Conservation (phyloP, 2,797 vertebrate species). For the Phalanger gymnotis region DNA sequence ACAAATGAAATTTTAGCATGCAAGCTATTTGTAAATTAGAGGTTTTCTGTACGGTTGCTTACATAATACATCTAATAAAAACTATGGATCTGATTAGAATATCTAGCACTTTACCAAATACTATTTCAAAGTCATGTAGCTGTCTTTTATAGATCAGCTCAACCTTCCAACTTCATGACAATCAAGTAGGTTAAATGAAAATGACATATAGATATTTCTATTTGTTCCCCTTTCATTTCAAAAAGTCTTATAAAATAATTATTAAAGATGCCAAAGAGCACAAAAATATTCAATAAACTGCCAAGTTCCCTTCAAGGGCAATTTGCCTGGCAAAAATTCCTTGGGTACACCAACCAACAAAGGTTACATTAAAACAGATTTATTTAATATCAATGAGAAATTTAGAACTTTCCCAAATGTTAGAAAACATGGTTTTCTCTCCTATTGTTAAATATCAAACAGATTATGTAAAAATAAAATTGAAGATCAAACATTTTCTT, state of each 20-base stretch:
- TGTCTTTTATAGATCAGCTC: conserved; percentile 44
- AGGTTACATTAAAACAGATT: conserved; percentile 23
- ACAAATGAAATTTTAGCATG: not conserved
- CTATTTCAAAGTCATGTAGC: not conserved
- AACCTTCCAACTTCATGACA: conserved; percentile 25
- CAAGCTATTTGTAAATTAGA: not conserved
- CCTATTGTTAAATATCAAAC: conserved; percentile 31
- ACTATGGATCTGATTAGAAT: not conserved
- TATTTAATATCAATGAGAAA: conserved; percentile 42
- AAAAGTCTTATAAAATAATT: conserved; percentile 67
- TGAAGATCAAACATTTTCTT: not conserved
- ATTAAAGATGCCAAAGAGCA: conserved; percentile 35
- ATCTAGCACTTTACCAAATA: not conserved
- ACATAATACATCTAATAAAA: not conserved
- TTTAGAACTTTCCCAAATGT: conserved; percentile 51
- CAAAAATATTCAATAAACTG: conserved; percentile 36
- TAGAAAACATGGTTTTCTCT: not conserved
- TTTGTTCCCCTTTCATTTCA: conserved; percentile 68
- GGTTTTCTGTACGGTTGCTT: not conserved
- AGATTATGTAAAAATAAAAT: conserved; percentile 44
- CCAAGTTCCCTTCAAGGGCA: conserved; percentile 52
- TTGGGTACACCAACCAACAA: conserved; percentile 52
- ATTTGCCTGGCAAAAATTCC: conserved; percentile 68
- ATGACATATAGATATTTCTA: conserved; percentile 33
- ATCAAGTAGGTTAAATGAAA: conserved; percentile 55